phyloP scores from a whole-genome alignment of 2,888 invertebrate genomes.

The Fragum sueziense region DNA sequence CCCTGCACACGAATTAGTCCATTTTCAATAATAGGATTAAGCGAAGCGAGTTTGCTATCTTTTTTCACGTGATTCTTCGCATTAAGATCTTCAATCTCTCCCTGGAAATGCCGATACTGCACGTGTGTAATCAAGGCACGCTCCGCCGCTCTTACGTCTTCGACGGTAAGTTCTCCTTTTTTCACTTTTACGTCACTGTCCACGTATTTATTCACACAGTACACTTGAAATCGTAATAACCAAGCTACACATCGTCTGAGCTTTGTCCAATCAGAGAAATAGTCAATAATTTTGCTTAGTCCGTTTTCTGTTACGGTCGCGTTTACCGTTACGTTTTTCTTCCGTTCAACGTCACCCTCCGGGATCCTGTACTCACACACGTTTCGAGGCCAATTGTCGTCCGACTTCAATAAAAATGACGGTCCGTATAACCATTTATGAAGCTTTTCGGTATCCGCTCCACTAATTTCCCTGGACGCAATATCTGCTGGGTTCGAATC shows the following conservation, averaged over 20 bases:
- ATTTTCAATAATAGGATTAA: neutral
- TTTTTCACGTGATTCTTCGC: neutral
- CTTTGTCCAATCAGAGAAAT: constrained; percentile 37
- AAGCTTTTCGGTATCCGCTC: constrained; percentile 4
- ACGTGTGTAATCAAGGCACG: too few species aligned
- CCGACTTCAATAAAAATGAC: constrained; percentile 11
- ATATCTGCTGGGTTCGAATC: constrained; percentile 23
- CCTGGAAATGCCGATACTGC: too few species aligned
- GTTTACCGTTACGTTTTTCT: too few species aligned
- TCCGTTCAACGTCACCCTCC: too few species aligned
- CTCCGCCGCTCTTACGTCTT: neutral
- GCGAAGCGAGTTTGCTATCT: too few species aligned
- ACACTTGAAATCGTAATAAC: constrained; percentile 18
- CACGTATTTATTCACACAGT: constrained; percentile 1
- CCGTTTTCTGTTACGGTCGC: too few species aligned
- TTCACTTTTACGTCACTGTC: neutral
- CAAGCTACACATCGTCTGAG: constrained; percentile 22
- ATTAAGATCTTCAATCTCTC: too few species aligned
- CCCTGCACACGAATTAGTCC: neutral
- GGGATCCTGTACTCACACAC: neutral
- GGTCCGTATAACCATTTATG: too few species aligned
- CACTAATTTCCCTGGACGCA: constrained; percentile 16
- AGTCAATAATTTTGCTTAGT: too few species aligned
- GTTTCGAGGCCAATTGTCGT: neutral
- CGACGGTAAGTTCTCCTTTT: neutral